Percentiles rank a stretch among this genome's conserved stretches.
These are phyloP conservation scores for Neosilurus hyrtlii DNA, from an alignment of 2,797 vertebrate species.

Conservation along the genomic window DNA sequence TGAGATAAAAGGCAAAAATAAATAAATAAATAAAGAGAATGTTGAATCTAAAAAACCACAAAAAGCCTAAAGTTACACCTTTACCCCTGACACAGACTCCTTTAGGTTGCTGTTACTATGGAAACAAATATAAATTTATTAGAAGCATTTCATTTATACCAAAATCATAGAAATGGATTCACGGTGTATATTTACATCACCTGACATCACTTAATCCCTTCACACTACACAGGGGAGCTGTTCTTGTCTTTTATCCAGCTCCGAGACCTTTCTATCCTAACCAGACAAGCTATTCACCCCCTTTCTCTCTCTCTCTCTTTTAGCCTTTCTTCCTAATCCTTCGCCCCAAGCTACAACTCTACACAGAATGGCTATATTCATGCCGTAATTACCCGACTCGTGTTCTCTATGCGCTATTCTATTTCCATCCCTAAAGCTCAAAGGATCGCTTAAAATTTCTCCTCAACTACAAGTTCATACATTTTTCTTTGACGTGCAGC, in stretches of 20 bases:
- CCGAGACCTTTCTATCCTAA: background rate
- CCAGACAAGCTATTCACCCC: background rate
- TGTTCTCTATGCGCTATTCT: background rate
- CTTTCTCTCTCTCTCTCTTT: slow-evolving; percentile 8
- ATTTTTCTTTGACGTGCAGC: background rate
- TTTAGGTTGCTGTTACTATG: background rate
- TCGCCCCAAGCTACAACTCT: background rate
- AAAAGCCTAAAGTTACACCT: background rate
- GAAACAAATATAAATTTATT: background rate
- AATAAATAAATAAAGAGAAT: background rate
- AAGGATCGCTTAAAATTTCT: slow-evolving; percentile 7
- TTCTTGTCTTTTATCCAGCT: slow-evolving; percentile 21
- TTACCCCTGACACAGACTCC: background rate
- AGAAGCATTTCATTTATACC: too few species aligned
- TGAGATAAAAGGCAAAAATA: background rate
- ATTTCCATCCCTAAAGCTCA: slow-evolving; percentile 26
- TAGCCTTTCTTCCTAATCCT: slow-evolving; percentile 7
- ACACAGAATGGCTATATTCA: slow-evolving; percentile 29
- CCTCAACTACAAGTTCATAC: background rate
- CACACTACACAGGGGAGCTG: slow-evolving; percentile 8
- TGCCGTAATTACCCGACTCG: slow-evolving; percentile 37
- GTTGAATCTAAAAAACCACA: too few species aligned
- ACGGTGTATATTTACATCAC: background rate
- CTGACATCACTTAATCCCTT: slow-evolving; percentile 25
- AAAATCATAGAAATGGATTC: background rate